Conservation (phyloP, 2,113 vertebrate species). For the Chaetodon trifascialis region DNA sequence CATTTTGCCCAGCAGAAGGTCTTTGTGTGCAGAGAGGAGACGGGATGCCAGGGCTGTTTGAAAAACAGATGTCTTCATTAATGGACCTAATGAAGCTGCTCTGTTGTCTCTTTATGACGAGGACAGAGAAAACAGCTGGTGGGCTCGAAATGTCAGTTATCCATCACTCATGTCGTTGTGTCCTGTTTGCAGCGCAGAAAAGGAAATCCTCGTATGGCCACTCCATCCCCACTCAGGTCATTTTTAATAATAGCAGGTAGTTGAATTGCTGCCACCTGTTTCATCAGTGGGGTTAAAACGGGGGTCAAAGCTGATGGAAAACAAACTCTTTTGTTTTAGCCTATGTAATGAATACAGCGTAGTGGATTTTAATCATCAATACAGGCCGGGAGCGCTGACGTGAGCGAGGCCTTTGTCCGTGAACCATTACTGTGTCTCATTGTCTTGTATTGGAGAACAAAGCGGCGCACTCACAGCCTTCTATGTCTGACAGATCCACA, state of each 20-base stretch:
- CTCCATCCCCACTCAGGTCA: constrained; percentile 12
- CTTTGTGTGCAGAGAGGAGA: constrained; percentile 48
- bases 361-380: constrained; percentile 8
- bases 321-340: not conserved
- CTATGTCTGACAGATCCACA: constrained; percentile 46
- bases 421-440: constrained; percentile 31
- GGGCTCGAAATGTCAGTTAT: constrained; percentile 56
- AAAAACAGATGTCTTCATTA: constrained; percentile 73
- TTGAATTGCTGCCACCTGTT: constrained; percentile 44
- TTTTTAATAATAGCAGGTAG: constrained; percentile 60
- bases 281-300: constrained; percentile 7
- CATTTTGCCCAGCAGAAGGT: constrained; percentile 52
- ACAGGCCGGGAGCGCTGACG: not conserved
- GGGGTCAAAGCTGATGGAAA: constrained; percentile 5
- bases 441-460: constrained; percentile 33
- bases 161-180: constrained; percentile 46
- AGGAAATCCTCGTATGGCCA: constrained; percentile 12
- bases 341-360: not conserved
- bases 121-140: constrained; percentile 60
- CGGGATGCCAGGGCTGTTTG: constrained; percentile 29
- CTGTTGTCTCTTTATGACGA: constrained; percentile 56
- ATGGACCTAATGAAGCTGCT: constrained; percentile 61
- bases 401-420: not conserved
- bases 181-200: constrained; percentile 19
- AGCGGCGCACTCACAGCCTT: constrained; percentile 27